Base-by-base conservation (phyloP, 2,113 vertebrate species). In the Oncorhynchus tshawytscha region DNA sequence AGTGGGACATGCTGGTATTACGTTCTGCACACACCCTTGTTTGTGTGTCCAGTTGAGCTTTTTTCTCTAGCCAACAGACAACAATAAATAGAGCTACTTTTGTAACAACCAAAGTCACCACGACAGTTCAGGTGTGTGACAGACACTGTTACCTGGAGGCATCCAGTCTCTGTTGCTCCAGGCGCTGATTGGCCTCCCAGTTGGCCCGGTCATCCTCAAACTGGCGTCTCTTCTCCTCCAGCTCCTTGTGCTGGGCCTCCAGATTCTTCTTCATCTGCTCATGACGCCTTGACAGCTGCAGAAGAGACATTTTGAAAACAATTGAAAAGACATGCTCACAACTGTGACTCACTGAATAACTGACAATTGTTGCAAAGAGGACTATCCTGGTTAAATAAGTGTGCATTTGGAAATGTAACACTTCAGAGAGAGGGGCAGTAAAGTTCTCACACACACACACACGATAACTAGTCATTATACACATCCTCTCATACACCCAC, bases 241-340 rank as follows among this genome's bases (percentile, higher is more conserved):
- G 79, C 85, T 99, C 98, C 91, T 96, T 98, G 91, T 99, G 96
- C 72, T 99, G 98, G 59, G 98, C 97, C 90, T 99, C 98, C 91
- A 99, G 92, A 86, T 98, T 99, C 95, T 97, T 99, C 84, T 98
- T 99, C 98, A 99, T 99, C 90, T 99, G 98, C 88, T 99, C 98
- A 1, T 99, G 96, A 88, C 98, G 96, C 70, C 97, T 93, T 68
- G 98, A 96, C 70, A 99, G 95, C 98, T 99, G 65, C 54, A 45
- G 20, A 25, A 49, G 12, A 2, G 9, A 77, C 34, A 80, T 51
- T 5, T 15, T 1, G 15, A 1, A 67, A 9, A 67, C 13, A 67
- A 78, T 60, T 3, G 15, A 2, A 34, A 6, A 67, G 13, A 67
- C 29, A 67, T 45, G 39, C 9, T 45, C 39, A 45, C 39, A 45